Conservation (phyloP, 2,113 vertebrate species). For the Philantomba maxwellii region DNA sequence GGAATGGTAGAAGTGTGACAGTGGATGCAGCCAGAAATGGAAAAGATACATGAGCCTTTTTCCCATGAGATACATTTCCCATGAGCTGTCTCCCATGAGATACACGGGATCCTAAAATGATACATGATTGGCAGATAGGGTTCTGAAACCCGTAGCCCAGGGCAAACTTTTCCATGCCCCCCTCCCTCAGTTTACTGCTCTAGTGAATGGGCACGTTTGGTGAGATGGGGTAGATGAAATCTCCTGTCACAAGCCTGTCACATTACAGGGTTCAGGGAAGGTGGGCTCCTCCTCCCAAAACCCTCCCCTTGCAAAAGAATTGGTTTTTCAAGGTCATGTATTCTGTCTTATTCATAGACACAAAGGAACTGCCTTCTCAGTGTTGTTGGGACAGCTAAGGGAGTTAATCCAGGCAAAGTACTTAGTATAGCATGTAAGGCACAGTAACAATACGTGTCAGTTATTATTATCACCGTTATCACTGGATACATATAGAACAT, state of each 20-base stretch:
- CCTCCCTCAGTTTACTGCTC: background rate
- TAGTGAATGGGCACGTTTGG: background rate
- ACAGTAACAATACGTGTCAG: too few species aligned
- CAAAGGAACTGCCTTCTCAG: accelerated
- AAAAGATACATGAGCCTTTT: background rate
- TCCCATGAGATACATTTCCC: background rate
- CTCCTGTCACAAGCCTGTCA: background rate
- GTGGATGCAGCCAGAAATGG: accelerated
- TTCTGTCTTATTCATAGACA: background rate
- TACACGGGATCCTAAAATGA: background rate
- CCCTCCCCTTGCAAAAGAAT: background rate
- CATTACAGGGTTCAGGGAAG: background rate
- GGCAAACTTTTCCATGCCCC: background rate
- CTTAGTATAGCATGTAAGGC: background rate
- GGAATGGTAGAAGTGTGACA: background rate
- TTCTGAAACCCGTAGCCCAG: background rate
- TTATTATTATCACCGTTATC: background rate
- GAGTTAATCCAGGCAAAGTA: background rate
- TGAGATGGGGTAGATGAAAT: too few species aligned
- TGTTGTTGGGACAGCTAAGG: background rate
- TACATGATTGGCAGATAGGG: background rate
- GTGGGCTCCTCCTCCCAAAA: background rate
- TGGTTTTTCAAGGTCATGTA: background rate
- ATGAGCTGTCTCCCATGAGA: background rate
- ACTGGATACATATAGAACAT: background rate